Evolutionary conservation across 2,113 vertebrate genomes (phyloP), one percentile per base, ranked within the genome.

Genomic region (Hydrochoerus hydrochaeris): DNA sequence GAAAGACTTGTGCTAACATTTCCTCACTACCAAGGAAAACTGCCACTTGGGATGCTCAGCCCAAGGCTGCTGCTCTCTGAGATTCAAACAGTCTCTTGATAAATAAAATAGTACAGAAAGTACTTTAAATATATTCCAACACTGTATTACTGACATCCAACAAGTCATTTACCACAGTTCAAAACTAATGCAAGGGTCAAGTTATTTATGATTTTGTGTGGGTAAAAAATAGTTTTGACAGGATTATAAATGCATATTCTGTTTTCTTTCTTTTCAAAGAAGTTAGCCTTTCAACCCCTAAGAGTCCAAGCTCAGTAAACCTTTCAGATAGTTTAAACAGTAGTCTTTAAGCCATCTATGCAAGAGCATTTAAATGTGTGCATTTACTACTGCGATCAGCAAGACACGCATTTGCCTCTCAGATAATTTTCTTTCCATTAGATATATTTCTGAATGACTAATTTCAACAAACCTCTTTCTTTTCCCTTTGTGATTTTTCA

Each of bases 41-140:
- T 22, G 14, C 4, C 0, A 17, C 9, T 10, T 11, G 1, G 17
- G 54, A 44, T 10, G 2, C 0, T 35, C 1, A 46, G 46, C 44
- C 8, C 57, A n/a, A 63, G 58, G 5, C 13, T 30, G 7, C 16
- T 84, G 12, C 9, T 19, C 5, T 57, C 26, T 57, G 30, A 3
- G 8, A n/a, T 30, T 22, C 65, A 28, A 9, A 30, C 9, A 12
- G 38, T 62, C 17, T 4, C 0, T 5, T 57, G 35, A 5, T 58
- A 30, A 83, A 71, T 30, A 49, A 57, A 78, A 11, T 38, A 2
- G 38, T 2, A 24, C 22, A 19, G 1, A 13, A 49, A 11, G 30
- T 28, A 0, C 10, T 19, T 62, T 80, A 0, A 49, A 28, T 24
- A 58, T 13, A 57, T 22, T 8, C 17, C 14, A 35, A 4, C 4